A percentile compares a stretch with the other conserved stretches of the same genome.
These are phyloP conservation scores for Xiphophorus hellerii DNA, from an alignment of 2,113 vertebrate genomes.

Conservation along the genomic window DNA sequence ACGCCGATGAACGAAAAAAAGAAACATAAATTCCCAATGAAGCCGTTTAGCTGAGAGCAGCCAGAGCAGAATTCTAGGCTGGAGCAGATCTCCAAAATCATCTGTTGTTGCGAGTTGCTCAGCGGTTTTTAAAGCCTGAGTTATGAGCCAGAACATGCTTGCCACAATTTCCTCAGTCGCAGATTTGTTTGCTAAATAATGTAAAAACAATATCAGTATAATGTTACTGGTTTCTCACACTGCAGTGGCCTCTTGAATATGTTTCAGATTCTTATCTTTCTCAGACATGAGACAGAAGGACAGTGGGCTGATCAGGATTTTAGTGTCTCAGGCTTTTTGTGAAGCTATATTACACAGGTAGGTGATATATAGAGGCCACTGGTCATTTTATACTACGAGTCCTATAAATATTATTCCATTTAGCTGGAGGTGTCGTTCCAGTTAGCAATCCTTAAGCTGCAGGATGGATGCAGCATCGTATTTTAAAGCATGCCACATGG, in stretches of 20 bases:
- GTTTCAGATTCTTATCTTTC: constrained; percentile 12
- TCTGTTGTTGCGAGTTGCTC: constrained; percentile 64
- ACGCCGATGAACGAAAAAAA: constrained; percentile 61
- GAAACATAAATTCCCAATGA: constrained; percentile 64
- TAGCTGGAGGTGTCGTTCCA: constrained; percentile 50
- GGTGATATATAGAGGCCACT: constrained; percentile 43
- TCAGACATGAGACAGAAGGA: constrained; percentile 15
- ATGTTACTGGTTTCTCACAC: constrained; percentile 10
- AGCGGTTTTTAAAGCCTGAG: constrained; percentile 58
- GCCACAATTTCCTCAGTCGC: constrained; percentile 22
- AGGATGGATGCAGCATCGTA: constrained; percentile 41
- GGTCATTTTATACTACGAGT: constrained; percentile 34
- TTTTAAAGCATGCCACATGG: constrained; percentile 52
- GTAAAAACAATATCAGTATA: constrained; percentile 25
- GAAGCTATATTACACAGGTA: constrained; percentile 33
- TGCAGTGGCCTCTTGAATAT: constrained; percentile 1
- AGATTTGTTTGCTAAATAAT: constrained; percentile 35
- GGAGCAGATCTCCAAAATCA: constrained; percentile 53
- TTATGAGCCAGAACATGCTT: constrained; percentile 28
- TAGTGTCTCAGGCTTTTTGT: constrained; percentile 28
- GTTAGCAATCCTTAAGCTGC: constrained; percentile 36
- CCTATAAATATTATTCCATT: constrained; percentile 68
- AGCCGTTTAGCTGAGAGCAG: constrained; percentile 64
- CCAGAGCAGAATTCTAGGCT: constrained; percentile 53
- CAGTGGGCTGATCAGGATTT: constrained; percentile 17